These are phyloP conservation scores for Homalodisca vitripennis DNA, from an alignment of 1,140 invertebrate genomes.

Conservation along the genomic window DNA sequence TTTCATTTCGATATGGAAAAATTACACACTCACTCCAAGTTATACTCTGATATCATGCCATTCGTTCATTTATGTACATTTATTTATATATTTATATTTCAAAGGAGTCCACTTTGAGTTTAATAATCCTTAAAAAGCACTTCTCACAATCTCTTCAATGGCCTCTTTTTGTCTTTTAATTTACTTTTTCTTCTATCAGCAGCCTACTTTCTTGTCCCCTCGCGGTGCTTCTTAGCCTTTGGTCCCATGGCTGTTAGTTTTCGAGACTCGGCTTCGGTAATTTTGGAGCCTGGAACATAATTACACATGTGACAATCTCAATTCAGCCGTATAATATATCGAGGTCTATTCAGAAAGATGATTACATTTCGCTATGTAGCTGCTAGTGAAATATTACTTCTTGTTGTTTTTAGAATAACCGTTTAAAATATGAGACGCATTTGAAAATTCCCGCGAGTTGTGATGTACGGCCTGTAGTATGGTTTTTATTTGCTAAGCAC, in stretches of 20 bases:
- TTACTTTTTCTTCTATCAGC: slow-evolving; percentile 75
- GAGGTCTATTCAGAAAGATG: no score
- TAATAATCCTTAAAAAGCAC: not conserved
- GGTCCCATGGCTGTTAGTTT: slow-evolving; percentile 62
- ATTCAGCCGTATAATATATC: no score
- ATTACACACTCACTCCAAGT: not conserved
- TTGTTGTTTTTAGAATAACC: no score
- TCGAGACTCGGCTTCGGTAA: slow-evolving; percentile 48
- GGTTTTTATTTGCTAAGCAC: no score
- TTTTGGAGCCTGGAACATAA: slow-evolving; percentile 49
- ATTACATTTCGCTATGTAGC: no score
- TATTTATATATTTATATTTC: slow-evolving; percentile 16
- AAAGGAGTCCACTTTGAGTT: not conserved
- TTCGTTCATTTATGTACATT: slow-evolving; percentile 19
- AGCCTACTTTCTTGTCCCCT: slow-evolving; percentile 74
- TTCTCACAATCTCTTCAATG: slow-evolving; percentile 82
- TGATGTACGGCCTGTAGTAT: no score
- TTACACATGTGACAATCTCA: no score
- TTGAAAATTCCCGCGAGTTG: no score
- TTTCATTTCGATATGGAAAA: not conserved
- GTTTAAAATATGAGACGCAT: no score
- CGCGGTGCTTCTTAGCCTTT: slow-evolving; percentile 81
- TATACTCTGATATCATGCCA: not conserved
- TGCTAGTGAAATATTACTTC: no score
- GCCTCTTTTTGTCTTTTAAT: slow-evolving; percentile 82